A percentile compares a stretch with the other conserved stretches of the same genome.
Evolutionary conservation across 2,888 invertebrate genomes (phyloP).

Genomic region (Caenorhabditis sinica): DNA sequence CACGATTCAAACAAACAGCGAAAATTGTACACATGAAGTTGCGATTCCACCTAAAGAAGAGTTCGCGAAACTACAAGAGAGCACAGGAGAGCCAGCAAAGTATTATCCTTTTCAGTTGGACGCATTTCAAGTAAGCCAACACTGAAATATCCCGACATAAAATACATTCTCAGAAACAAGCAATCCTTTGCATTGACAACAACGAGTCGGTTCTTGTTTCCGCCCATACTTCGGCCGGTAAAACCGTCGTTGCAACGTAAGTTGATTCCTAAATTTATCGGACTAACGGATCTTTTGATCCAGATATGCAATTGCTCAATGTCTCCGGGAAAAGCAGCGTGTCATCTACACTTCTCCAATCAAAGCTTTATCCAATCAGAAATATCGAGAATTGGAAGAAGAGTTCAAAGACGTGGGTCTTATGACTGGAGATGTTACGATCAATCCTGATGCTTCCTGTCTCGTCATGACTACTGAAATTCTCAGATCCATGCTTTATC

Average conservation of each 20-base stretch:
- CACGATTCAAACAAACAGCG: conserved; percentile 91
- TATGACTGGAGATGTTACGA: conserved; percentile 97
- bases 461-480: conserved; percentile 99
- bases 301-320: conserved; percentile 94
- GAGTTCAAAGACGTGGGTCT: conserved; percentile 92
- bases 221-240: conserved; percentile 99
- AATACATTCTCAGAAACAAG: conserved; percentile 88
- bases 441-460: conserved; percentile 97
- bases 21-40: conserved; percentile 94
- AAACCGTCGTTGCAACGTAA: conserved; percentile 97
- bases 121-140: conserved; percentile 88
- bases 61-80: conserved; percentile 87
- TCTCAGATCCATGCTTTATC: conserved; percentile 97
- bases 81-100: conserved; percentile 90
- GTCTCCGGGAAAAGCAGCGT: conserved; percentile 94
- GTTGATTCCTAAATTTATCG: conserved; percentile 81
- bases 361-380: conserved; percentile 99
- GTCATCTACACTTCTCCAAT: conserved; percentile 99
- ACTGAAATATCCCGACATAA: no score
- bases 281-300: conserved; percentile 2
- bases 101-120: conserved; percentile 96
- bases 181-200: conserved; percentile 92
- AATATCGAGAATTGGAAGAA: conserved; percentile 97
- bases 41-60: conserved; percentile 93
- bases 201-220: conserved; percentile 98